Conservation (phyloP, 2,888 invertebrate genomes). For the Keiferia lycopersicella region DNA sequence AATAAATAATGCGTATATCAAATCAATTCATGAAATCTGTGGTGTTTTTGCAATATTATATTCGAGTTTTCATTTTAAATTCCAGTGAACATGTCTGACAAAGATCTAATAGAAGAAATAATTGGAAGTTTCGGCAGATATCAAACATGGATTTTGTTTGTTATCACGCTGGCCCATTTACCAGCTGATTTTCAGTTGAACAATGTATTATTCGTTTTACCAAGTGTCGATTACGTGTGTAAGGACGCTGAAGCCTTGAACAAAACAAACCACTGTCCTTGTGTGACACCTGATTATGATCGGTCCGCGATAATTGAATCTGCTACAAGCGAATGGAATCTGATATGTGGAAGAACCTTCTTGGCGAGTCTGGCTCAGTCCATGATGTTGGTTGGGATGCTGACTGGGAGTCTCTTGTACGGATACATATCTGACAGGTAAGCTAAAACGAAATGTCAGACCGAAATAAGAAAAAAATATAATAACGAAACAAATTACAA, state of each 20-base stretch:
- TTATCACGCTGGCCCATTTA: conserved; percentile 32
- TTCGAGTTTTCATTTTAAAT: background rate
- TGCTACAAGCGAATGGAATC: conserved; percentile 82
- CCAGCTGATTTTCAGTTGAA: conserved; percentile 58
- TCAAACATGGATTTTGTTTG: conserved; percentile 66
- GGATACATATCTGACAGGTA: conserved; percentile 78
- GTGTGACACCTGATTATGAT: conserved; percentile 76
- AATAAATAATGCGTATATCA: background rate
- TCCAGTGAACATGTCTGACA: conserved; percentile 34
- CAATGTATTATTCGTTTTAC: conserved; percentile 80
- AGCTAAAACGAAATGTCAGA: background rate
- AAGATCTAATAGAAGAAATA: conserved; percentile 58
- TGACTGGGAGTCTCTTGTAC: conserved; percentile 79
- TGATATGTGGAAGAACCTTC: conserved; percentile 80
- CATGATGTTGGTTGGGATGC: conserved; percentile 78
- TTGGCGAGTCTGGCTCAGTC: conserved; percentile 80
- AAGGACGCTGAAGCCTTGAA: conserved; percentile 57
- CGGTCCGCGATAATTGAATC: conserved; percentile 75
- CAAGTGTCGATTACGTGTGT: conserved; percentile 75
- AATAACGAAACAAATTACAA: too few relatives aligned
- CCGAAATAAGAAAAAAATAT: too few relatives aligned
- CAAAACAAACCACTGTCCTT: conserved; percentile 66
- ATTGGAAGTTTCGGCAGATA: conserved; percentile 73
- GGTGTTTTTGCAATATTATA: background rate
- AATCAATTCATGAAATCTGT: background rate